These are phyloP conservation scores for Tolypeutes matacus DNA, from an alignment of 2,797 vertebrate genomes.

Conservation along the genomic window DNA sequence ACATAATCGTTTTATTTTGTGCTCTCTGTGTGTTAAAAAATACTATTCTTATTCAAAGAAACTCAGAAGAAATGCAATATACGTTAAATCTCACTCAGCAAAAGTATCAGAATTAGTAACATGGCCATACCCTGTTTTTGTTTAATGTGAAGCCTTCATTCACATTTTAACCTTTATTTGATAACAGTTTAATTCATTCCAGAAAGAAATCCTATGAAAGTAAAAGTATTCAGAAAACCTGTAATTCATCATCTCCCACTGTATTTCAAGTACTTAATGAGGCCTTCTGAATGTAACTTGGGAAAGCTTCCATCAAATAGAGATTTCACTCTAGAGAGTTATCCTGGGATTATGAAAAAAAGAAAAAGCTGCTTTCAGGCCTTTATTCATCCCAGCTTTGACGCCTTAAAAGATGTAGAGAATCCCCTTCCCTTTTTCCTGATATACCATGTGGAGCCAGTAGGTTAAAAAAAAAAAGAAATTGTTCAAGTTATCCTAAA, in stretches of 20 bases:
- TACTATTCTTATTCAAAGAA: slow-evolving; percentile 52
- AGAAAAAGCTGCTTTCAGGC: slow-evolving; percentile 3
- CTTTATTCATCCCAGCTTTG: slow-evolving; percentile 61
- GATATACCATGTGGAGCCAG: slow-evolving; percentile 23
- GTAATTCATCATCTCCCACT: slow-evolving; percentile 36
- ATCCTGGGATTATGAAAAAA: slow-evolving; percentile 22
- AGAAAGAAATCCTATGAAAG: slow-evolving; percentile 61
- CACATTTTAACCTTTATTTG: slow-evolving; percentile 44
- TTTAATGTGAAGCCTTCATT: slow-evolving; percentile 55
- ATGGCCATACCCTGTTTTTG: slow-evolving; percentile 40
- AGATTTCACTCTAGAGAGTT: slow-evolving; percentile 52
- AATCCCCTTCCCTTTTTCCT: background rate
- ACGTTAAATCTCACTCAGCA: slow-evolving; percentile 44
- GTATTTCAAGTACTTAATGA: slow-evolving; percentile 66
- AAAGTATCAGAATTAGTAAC: slow-evolving; percentile 47
- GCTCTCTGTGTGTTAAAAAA: slow-evolving; percentile 57
- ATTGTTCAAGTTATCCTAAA: slow-evolving; percentile 29
- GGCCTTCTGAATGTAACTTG: slow-evolving; percentile 69
- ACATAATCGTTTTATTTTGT: slow-evolving; percentile 54
- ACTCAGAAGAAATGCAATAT: slow-evolving; percentile 72
- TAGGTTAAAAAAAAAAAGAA: slow-evolving; percentile 32
- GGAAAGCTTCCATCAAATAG: slow-evolving; percentile 42
- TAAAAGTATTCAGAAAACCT: slow-evolving; percentile 41
- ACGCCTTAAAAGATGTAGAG: slow-evolving; percentile 76
- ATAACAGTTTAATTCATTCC: slow-evolving; percentile 53